phyloP scores from a whole-genome alignment of 2,888 invertebrate genomes.

The Pandemis heparana region DNA sequence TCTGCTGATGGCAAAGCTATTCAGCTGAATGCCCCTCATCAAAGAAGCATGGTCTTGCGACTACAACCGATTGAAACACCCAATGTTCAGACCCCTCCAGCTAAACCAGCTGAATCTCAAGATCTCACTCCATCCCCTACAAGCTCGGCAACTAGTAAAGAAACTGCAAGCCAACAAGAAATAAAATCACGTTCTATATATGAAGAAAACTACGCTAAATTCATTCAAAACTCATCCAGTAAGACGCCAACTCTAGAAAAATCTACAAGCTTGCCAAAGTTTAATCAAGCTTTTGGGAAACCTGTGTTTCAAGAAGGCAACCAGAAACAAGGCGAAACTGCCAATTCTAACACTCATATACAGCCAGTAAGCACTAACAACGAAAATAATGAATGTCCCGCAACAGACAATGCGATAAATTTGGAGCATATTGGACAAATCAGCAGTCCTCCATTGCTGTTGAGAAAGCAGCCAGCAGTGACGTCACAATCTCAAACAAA shows the following conservation, averaged over 20 bases:
- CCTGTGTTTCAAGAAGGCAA: constrained; percentile 86
- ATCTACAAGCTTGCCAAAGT: constrained; percentile 88
- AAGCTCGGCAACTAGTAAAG: constrained; percentile 56
- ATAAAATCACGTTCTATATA: constrained; percentile 82
- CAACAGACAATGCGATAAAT: constrained; percentile 67
- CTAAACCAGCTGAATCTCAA: constrained; percentile 65
- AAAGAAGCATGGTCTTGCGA: constrained; percentile 82
- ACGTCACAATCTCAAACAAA: constrained; percentile 69
- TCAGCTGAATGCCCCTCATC: constrained; percentile 83
- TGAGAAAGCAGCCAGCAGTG: constrained; percentile 67
- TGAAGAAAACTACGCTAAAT: constrained; percentile 85
- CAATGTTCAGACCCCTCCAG: constrained; percentile 56
- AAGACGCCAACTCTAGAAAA: constrained; percentile 72
- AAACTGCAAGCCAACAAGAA: constrained; percentile 66
- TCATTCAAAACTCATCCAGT: constrained; percentile 76
- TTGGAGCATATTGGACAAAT: constrained; percentile 73
- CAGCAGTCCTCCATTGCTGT: constrained; percentile 71
- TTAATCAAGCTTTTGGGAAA: constrained; percentile 92
- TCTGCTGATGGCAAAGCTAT: constrained; percentile 86
- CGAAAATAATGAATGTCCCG: constrained; percentile 64
- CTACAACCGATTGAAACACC: constrained; percentile 77
- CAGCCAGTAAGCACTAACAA: constrained; percentile 51
- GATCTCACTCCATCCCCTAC: constrained; percentile 59
- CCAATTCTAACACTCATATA: constrained; percentile 60
- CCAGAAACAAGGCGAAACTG: constrained; percentile 66